phyloP scores from a whole-genome alignment of 2,888 invertebrate genomes.

The Adelognathus sp. region DNA sequence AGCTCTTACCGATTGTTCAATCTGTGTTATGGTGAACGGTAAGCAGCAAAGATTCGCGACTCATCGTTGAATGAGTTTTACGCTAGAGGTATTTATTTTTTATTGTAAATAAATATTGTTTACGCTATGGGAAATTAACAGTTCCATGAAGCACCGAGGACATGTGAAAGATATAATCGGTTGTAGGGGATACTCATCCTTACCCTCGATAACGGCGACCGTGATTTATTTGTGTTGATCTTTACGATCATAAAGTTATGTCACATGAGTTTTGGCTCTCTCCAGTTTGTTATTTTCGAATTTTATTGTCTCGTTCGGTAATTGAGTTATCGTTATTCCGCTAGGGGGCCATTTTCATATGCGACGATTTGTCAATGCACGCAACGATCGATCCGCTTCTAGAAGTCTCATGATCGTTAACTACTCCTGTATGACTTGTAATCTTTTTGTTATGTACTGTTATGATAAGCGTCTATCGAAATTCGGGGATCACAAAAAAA shows the following conservation, averaged over 20 bases:
- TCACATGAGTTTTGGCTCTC: conserved; percentile 9
- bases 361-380: conserved; percentile 22
- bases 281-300: conserved; percentile 52
- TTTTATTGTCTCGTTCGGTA: conserved; percentile 50
- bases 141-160: not conserved
- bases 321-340: conserved; percentile 45
- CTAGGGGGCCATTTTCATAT: conserved; percentile 4
- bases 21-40: not conserved
- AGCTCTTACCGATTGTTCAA: not conserved
- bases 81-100: conserved; percentile 48
- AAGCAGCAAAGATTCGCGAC: conserved; percentile 8
- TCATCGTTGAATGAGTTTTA: conserved; percentile 26
- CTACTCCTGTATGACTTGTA: conserved; percentile 68
- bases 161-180: conserved; percentile 15
- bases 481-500: conserved; percentile 50
- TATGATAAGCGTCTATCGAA: conserved; percentile 64
- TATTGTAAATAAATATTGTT: conserved; percentile 39
- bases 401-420: not conserved
- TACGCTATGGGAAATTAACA: conserved; percentile 22
- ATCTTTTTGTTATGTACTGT: conserved; percentile 77
- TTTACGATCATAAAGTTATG: not conserved
- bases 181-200: not conserved
- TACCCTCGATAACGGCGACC: not conserved
- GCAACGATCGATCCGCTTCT: not conserved
- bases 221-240: conserved; percentile 14